A percentile compares a stretch with the other conserved stretches of the same genome.
Conservation (phyloP, 2,797 vertebrate genomes). For the Helarctos malayanus region DNA sequence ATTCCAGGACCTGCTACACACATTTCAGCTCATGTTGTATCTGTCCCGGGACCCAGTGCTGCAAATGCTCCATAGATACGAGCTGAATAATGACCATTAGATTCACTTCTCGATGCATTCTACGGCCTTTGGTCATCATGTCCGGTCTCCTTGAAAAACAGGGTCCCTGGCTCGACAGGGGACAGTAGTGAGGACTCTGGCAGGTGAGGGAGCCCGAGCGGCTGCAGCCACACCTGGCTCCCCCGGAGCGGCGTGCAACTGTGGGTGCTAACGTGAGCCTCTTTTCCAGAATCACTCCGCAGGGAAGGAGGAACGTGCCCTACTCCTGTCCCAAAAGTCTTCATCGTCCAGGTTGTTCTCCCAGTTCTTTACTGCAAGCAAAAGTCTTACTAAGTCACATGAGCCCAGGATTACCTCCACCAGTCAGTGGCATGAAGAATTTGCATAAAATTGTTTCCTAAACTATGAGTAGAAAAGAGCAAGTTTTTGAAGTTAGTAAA, state of each 20-base stretch:
- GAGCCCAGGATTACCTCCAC: background rate
- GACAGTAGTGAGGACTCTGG: background rate
- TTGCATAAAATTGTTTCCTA: conserved; percentile 12
- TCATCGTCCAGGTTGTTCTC: background rate
- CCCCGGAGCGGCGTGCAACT: background rate
- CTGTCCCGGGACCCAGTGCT: background rate
- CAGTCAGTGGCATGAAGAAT: background rate
- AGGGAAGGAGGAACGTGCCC: background rate
- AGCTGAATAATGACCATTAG: background rate
- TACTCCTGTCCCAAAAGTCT: background rate
- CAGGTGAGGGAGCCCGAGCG: background rate
- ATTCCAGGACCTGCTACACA: background rate
- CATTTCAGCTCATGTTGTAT: background rate
- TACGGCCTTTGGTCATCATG: background rate
- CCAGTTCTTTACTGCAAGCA: background rate
- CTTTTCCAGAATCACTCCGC: background rate
- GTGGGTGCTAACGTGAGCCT: background rate
- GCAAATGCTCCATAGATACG: background rate
- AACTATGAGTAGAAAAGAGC: background rate
- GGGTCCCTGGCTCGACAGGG: background rate
- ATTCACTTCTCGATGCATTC: background rate
- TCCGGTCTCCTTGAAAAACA: background rate
- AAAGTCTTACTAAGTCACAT: background rate
- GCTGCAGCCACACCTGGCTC: background rate
- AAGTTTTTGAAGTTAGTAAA: conserved; percentile 17